Evolutionary conservation across 2,113 vertebrate genomes (phyloP).

Genomic region (Macquaria australasica): DNA sequence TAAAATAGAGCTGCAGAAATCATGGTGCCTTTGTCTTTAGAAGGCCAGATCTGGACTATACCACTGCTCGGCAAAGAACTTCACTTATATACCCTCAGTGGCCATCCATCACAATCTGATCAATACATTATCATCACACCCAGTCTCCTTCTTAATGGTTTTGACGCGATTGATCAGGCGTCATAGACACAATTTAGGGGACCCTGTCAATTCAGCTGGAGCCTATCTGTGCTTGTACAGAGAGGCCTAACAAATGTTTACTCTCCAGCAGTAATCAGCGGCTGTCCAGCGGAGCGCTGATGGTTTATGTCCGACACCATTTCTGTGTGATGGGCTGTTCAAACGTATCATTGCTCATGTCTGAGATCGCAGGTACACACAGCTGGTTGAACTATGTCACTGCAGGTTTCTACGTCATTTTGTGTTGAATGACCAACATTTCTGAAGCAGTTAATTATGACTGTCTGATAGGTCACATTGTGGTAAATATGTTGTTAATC

Average conservation of each 20-base stretch:
- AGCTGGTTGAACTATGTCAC: slow-evolving; percentile 36
- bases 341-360: slow-evolving; percentile 64
- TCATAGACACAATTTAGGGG: slow-evolving; percentile 77
- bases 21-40: slow-evolving; percentile 75
- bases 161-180: slow-evolving; percentile 76
- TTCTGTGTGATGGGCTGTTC: slow-evolving; percentile 53
- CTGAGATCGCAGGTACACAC: slow-evolving; percentile 28
- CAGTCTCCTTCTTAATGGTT: slow-evolving; percentile 80
- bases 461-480: slow-evolving; percentile 1
- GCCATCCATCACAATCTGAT: slow-evolving; percentile 80
- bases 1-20: slow-evolving; percentile 71
- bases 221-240: slow-evolving; percentile 86
- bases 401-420: slow-evolving; percentile 26
- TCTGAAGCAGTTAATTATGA: slow-evolving; percentile 6
- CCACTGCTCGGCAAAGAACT: slow-evolving; percentile 40
- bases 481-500: background rate
- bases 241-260: slow-evolving; percentile 84
- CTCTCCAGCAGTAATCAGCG: slow-evolving; percentile 73
- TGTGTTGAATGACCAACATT: slow-evolving; percentile 11
- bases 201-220: slow-evolving; percentile 75
- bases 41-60: slow-evolving; percentile 50
- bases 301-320: slow-evolving; percentile 71
- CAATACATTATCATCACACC: slow-evolving; percentile 83
- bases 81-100: slow-evolving; percentile 80
- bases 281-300: slow-evolving; percentile 44